phyloP scores from a whole-genome alignment of 2,888 invertebrate genomes.

The Oscheius onirici region DNA sequence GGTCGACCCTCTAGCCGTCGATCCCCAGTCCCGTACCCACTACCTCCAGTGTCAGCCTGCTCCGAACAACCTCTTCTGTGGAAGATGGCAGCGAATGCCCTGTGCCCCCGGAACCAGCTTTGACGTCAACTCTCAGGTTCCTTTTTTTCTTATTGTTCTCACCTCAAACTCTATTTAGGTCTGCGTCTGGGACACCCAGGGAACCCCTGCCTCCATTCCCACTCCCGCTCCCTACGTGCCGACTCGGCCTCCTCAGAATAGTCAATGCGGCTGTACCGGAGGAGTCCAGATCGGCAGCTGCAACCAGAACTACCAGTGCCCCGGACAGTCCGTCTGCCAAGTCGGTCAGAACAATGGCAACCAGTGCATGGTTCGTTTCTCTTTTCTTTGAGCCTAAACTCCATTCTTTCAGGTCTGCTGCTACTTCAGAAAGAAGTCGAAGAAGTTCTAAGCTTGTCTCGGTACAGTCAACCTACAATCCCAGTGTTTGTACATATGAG shows the following conservation, averaged over 20 bases:
- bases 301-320: slow-evolving; percentile 70
- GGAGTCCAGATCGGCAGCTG: slow-evolving; percentile 70
- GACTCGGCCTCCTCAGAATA: slow-evolving; percentile 52
- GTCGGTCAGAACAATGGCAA: slow-evolving; percentile 63
- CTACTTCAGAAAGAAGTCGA: slow-evolving; percentile 68
- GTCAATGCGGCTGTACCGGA: slow-evolving; percentile 65
- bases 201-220: slow-evolving; percentile 52
- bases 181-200: slow-evolving; percentile 51
- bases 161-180: slow-evolving; percentile 40
- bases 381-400: not conserved
- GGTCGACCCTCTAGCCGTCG: slow-evolving; percentile 70
- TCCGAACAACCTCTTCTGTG: slow-evolving; percentile 70
- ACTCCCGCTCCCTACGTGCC: slow-evolving; percentile 63
- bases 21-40: slow-evolving; percentile 62
- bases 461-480: too few species aligned
- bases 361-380: slow-evolving; percentile 43
- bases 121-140: slow-evolving; percentile 66
- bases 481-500: slow-evolving; percentile 5
- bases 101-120: slow-evolving; percentile 71
- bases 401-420: slow-evolving; percentile 55
- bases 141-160: too few species aligned
- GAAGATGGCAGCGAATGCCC: slow-evolving; percentile 69
- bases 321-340: slow-evolving; percentile 70
- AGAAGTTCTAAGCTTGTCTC: not conserved
- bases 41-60: slow-evolving; percentile 70